These are phyloP conservation scores for Microctonus aethiopoides DNA, from an alignment of 2,888 invertebrate genomes.

Conservation along the genomic window DNA sequence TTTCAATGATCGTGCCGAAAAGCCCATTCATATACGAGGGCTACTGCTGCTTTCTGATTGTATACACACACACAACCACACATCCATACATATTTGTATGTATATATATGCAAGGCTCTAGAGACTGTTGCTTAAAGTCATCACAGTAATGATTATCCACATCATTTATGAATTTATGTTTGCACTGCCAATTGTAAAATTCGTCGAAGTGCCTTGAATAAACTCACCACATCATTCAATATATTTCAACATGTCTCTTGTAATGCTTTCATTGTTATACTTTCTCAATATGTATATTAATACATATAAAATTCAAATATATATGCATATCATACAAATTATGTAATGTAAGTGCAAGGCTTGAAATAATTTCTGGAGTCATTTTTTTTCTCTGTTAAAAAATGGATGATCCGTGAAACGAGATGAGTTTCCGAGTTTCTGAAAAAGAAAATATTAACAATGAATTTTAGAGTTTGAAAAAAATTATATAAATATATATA, in stretches of 20 bases:
- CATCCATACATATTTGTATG: no score
- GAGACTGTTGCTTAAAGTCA: slow-evolving; percentile 9
- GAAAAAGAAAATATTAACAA: slow-evolving; percentile 7
- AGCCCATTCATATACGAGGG: neutral
- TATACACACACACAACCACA: no score
- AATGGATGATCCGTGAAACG: slow-evolving; percentile 28
- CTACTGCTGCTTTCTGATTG: neutral
- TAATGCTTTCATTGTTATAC: neutral
- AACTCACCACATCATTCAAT: neutral
- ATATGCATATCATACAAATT: no score
- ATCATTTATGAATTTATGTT: neutral
- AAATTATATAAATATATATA: no score
- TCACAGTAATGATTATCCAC: slow-evolving; percentile 2
- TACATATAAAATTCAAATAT: no score
- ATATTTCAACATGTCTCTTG: neutral
- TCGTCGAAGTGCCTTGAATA: neutral
- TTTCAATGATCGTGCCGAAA: neutral
- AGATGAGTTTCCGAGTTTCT: neutral
- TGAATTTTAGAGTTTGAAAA: slow-evolving; percentile 25
- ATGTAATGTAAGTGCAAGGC: neutral
- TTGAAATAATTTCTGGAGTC: neutral
- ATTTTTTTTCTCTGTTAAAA: neutral
- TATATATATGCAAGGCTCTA: neutral
- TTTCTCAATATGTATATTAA: neutral
- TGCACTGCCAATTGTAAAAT: neutral